phyloP scores from a whole-genome alignment of 2,113 vertebrate species.

The Pipra filicauda region DNA sequence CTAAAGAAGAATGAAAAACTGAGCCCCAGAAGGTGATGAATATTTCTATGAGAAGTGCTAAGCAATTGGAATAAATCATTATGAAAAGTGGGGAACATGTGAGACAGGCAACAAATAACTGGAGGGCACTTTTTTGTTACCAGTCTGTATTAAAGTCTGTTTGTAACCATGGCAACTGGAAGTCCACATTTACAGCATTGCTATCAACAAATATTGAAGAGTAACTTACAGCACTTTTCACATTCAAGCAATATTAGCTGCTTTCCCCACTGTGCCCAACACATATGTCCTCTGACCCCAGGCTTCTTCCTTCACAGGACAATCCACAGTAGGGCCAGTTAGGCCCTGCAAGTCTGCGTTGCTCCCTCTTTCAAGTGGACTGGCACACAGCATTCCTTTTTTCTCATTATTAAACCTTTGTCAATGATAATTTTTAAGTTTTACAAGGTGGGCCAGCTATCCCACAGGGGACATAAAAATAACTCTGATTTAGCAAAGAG shows the following conservation, averaged over 20 bases:
- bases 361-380: background rate
- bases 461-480: background rate
- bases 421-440: background rate
- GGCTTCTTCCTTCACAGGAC: background rate
- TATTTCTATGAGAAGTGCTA: slow-evolving; percentile 33
- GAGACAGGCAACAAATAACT: slow-evolving; percentile 30
- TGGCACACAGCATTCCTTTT: background rate
- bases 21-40: background rate
- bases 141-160: slow-evolving; percentile 21
- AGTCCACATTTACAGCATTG: slow-evolving; percentile 14
- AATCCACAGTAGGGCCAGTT: background rate
- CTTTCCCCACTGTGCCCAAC: background rate
- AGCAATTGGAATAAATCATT: slow-evolving; percentile 41
- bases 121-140: slow-evolving; percentile 31
- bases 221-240: slow-evolving; percentile 26
- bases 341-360: background rate
- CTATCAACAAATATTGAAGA: slow-evolving; percentile 37
- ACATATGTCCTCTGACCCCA: background rate
- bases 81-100: background rate
- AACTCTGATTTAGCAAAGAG: background rate
- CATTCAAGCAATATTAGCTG: background rate
- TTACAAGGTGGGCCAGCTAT: background rate
- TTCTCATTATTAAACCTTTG: background rate
- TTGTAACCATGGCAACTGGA: slow-evolving; percentile 69
- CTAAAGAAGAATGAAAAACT: slow-evolving; percentile 4